phyloP scores from a whole-genome alignment of 92 coral and sea anemone species.

The Phymanthus crucifer region DNA sequence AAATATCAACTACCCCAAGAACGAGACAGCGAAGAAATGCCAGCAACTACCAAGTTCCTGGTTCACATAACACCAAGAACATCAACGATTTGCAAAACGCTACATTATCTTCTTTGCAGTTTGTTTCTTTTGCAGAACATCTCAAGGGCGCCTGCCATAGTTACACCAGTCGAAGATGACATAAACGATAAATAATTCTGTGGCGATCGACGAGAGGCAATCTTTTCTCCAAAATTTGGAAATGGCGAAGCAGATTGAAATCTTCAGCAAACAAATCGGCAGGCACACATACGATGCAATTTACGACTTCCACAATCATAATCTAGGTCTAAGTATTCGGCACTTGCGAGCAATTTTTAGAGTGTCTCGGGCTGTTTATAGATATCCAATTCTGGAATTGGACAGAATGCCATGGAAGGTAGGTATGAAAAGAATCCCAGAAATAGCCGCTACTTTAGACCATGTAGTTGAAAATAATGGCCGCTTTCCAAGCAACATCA shows the following conservation, averaged over 20 bases:
- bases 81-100: too few species aligned
- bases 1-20: too few species aligned
- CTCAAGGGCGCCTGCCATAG: too few species aligned
- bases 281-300: slow-evolving; percentile 16
- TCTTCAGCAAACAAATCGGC: not conserved
- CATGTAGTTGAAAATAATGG: not conserved
- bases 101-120: too few species aligned
- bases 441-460: not conserved
- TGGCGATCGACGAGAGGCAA: too few species aligned
- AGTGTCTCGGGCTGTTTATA: not conserved
- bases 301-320: slow-evolving; percentile 4
- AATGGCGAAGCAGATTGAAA: slow-evolving; percentile 12
- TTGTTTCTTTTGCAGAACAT: not conserved
- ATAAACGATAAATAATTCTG: not conserved
- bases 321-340: slow-evolving; percentile 10
- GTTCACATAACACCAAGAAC: not conserved
- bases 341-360: slow-evolving; percentile 4
- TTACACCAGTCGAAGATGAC: not conserved
- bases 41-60: not conserved
- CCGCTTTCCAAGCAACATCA: not conserved
- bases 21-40: too few species aligned
- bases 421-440: not conserved
- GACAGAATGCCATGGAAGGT: not conserved
- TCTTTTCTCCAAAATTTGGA: slow-evolving; percentile 7
- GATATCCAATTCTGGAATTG: not conserved